Evolutionary conservation across 1,140 invertebrate species (phyloP).

Genomic region (Drosophila rufa): DNA sequence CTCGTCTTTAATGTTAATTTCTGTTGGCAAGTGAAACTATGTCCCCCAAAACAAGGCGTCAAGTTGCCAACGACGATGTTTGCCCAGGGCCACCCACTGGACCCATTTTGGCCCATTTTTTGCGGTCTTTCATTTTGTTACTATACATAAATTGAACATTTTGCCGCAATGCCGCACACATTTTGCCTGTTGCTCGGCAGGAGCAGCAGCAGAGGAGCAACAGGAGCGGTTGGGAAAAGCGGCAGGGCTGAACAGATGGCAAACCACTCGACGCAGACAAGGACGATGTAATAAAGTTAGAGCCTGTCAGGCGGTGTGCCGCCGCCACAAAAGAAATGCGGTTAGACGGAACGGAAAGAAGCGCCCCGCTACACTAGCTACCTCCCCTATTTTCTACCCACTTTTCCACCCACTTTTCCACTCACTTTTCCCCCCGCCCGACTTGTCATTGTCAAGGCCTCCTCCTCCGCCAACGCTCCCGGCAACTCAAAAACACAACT

Average conservation of each 20-base stretch:
- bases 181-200: slow-evolving; percentile 64
- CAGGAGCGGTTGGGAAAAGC: slow-evolving; percentile 5
- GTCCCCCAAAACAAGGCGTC: slow-evolving; percentile 23
- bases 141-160: slow-evolving; percentile 74
- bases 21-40: slow-evolving; percentile 43
- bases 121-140: slow-evolving; percentile 57
- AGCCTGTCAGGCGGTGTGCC: slow-evolving; percentile 66
- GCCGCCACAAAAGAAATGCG: slow-evolving; percentile 68
- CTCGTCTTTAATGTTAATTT: slow-evolving; percentile 59
- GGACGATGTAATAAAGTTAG: slow-evolving; percentile 78
- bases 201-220: background rate
- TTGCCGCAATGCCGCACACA: slow-evolving; percentile 69
- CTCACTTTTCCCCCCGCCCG: background rate
- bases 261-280: slow-evolving; percentile 68
- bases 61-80: slow-evolving; percentile 56
- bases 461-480: no score
- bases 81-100: slow-evolving; percentile 2
- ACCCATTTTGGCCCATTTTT: slow-evolving; percentile 26
- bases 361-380: slow-evolving; percentile 1
- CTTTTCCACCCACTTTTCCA: background rate
- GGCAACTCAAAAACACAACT: slow-evolving; percentile 27
- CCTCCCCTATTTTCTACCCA: background rate
- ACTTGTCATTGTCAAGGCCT: slow-evolving; percentile 55
- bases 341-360: slow-evolving; percentile 50
- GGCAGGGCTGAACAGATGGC: slow-evolving; percentile 43